A percentile compares a stretch with the other conserved stretches of the same genome.
These are phyloP conservation scores for Vollenhovia emeryi DNA, from an alignment of 1,140 invertebrate genomes.

Conservation along the genomic window DNA sequence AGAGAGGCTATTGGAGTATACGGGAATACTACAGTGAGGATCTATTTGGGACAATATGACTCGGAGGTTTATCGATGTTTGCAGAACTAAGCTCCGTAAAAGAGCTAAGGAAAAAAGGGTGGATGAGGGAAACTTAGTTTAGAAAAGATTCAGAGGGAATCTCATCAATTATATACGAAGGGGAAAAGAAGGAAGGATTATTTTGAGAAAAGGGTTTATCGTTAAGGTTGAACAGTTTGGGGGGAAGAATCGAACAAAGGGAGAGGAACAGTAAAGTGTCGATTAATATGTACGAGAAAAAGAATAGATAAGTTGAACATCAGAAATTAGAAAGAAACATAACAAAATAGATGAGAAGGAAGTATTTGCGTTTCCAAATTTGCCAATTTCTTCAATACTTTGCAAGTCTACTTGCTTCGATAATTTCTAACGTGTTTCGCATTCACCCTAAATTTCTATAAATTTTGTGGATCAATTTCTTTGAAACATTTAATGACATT, in stretches of 20 bases:
- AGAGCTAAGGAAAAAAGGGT: background rate
- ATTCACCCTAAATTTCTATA: background rate
- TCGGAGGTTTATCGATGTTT: slow-evolving; percentile 8
- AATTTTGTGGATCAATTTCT: background rate
- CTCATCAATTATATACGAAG: background rate
- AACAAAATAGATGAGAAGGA: background rate
- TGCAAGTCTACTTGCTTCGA: background rate
- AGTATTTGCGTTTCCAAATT: background rate
- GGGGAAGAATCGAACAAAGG: background rate
- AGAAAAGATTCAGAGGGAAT: background rate
- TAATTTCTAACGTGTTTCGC: background rate
- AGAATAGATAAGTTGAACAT: background rate
- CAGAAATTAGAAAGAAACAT: background rate
- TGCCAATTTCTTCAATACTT: background rate
- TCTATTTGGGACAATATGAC: slow-evolving; percentile 7
- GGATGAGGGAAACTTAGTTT: background rate
- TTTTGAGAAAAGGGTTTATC: background rate
- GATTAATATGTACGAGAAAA: background rate
- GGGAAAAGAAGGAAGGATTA: background rate
- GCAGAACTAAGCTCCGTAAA: background rate
- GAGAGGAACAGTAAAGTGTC: background rate
- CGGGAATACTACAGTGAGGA: background rate
- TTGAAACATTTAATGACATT: background rate
- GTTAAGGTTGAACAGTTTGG: background rate
- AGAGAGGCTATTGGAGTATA: background rate